These are phyloP conservation scores for Numida meleagris DNA, from an alignment of 2,113 vertebrate species.

Conservation along the genomic window DNA sequence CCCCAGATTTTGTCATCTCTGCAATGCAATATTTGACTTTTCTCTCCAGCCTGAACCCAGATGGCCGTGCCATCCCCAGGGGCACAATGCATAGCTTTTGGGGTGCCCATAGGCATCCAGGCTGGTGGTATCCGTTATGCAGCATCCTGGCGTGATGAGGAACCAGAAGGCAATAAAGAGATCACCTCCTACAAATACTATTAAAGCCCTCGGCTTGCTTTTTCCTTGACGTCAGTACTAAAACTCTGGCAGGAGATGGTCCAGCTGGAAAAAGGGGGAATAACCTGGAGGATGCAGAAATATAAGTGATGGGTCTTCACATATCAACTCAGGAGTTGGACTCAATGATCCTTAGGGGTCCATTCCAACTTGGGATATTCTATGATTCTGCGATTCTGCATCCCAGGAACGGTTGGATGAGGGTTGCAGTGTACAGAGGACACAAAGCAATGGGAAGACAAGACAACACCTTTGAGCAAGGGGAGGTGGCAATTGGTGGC, in stretches of 20 bases:
- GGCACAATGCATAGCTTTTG: accelerated
- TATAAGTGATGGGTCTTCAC: neutral
- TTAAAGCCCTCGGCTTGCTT: conserved; percentile 22
- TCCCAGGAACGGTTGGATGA: accelerated
- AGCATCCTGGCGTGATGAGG: neutral
- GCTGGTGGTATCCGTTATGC: accelerated
- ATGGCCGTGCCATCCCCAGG: neutral
- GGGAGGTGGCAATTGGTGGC: neutral
- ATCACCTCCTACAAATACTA: conserved; percentile 50
- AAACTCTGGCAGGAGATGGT: conserved; percentile 7
- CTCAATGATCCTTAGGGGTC: too few relatives aligned
- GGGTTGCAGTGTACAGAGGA: neutral
- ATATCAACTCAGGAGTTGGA: too few relatives aligned
- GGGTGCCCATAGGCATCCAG: neutral
- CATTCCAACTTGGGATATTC: too few relatives aligned
- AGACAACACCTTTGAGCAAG: neutral
- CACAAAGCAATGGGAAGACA: neutral
- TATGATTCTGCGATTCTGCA: too few relatives aligned
- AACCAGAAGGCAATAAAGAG: conserved; percentile 21
- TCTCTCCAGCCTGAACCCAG: neutral
- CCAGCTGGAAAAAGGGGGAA: neutral
- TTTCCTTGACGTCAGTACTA: conserved; percentile 31
- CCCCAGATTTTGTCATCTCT: neutral
- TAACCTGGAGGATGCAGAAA: neutral
- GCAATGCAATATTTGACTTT: neutral